Evolutionary conservation across 1,140 invertebrate genomes (phyloP), one percentile per base, ranked within the genome.

Genomic region (Rhysida immarginata): DNA sequence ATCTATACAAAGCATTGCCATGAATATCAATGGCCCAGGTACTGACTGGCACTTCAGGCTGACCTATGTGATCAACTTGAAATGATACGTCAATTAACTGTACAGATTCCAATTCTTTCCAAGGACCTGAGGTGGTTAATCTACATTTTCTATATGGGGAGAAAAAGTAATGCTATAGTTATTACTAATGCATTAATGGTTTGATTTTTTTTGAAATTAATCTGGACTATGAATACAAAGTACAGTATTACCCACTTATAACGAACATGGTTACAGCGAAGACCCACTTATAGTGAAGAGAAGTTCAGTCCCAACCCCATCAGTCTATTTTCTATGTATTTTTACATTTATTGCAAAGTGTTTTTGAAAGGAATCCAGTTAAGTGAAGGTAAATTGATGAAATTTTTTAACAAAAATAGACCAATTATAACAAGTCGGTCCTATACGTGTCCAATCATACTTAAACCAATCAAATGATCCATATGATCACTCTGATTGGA

Each of bases 11-110:
- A 23, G 83, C 85, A 71, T 91, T 86, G 1, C 87, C 87, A 63
- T 84, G 84, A 11, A 81, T 69, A 42, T 85, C 84, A 24, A 91
- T 74, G 23, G 84, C 88, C 85, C 89, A 91, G 2, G 87, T 78
- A 43, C 76, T 72, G 21, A 83, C 68, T 0, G 67, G 54, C 43
- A 57, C 43, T 14, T 44, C 20, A 11, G 57, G 44, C 5, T 53
- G 11, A 2, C 41, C 26, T 16, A 16, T 2, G n/a, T 53, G 35
- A 60, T 65, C 68, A 66, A 83, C 81, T 70, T 83, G 81, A 65
- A 89, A 66, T 1, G 86, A 85, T 29, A 91, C 75, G 69, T 90
- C 85, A 1, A 86, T 66, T 25, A 93, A 72, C 68, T 84, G 85
- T 1, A 87, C 86, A 61, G 85, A 84, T 35, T 86, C 87, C 24